Base-by-base conservation (phyloP, 2,113 vertebrate species). In the Axis porcinus region DNA sequence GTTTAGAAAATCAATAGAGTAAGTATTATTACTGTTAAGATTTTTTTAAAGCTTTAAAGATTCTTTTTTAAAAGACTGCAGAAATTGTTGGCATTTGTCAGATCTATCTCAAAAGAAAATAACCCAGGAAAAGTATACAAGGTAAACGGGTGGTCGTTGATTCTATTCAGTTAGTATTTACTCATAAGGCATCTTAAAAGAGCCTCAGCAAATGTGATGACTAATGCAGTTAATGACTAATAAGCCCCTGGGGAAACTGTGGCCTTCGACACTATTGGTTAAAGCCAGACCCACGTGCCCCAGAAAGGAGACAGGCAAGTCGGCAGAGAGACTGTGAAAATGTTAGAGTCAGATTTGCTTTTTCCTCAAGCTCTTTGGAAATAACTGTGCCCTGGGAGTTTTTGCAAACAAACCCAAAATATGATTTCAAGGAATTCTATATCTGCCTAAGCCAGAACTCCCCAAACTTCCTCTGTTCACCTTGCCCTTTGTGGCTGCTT, bases 81-180 rank as follows among this genome's bases (percentile, higher is more conserved):
- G 81, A 95, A 55, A 28, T 7, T 19, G 16, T 9, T 90, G 13
- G 4, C 60, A 40, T 57, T 36, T 62, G 40, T 64, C 33, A 90
- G 62, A 19, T 62, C 17, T n/a, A 9, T 14, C 86, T 55, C 74
- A 36, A 88, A 86, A 90, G 16, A 67, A 67, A 58, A 45, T 7
- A 52, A 36, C 7, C 8, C n/a, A 3, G 12, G 43, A 23, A 74
- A 78, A 23, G 16, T 9, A 19, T 5, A 16, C 57, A 7, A 0
- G 3, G 0, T 14, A 40, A 50, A 23, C 2, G 3, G 25, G 36
- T 19, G 3, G 43, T 3, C 2, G 43, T 16, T 9, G 17, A 5
- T 27, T 45, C 15, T 2, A 10, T 16, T n/a, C n/a, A 11, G 36
- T 5, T 50, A 14, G 64, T 27, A 1, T 67, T 55, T 14, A 6